Evolutionary conservation across 37 sponge, comb jelly and placozoan species (phyloP), one percentile per base, ranked within the genome.

Genomic region (Halisarca cf. caerulea): DNA sequence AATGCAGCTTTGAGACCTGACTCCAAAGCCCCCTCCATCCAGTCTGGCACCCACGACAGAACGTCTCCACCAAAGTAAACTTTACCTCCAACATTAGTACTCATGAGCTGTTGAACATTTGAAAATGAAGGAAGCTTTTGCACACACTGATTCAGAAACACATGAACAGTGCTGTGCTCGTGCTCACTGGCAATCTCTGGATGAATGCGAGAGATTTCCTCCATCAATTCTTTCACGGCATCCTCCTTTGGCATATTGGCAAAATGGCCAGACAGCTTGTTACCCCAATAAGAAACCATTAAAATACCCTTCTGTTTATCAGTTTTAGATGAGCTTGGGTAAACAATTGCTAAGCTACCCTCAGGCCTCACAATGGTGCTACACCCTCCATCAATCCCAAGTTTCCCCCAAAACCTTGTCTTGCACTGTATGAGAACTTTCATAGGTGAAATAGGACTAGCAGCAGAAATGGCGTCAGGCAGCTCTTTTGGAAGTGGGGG

Each of bases 21-120:
- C 74, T 84, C 80, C 21, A 91, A 71, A 9, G 91, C 91, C 38
- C 91, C 91, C 58, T 91, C 87, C 23, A 91, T 91, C 91, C 91
- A 91, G 0, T 88, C 91, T 59, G 32, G 35, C 24, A 73, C 40
- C 36, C 59, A 84, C 18, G 91, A 91, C 18, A 91, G 83, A 0
- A 66, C 84, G 40, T 91, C 91, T 38, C 91, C 91, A 43, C 84
- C 87, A 55, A 91, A 91, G 43, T 61, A 91, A 23, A 91, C 33
- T 11, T 11, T 47, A 6, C 11, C 11, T 6, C 11, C 11, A 14
- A 47, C 11, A 47, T 11, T 47, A 11, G 9, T 6, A 11, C 11
- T 47, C 40, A 69, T 88, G 3, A 21, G 18, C 62, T 37, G 59
- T 9, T 85, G 82, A 34, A 37, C 4, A 28, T 81, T 25, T 33